Evolutionary conservation across 2,797 vertebrate genomes (phyloP).

Genomic region (Decapterus maruadsi): DNA sequence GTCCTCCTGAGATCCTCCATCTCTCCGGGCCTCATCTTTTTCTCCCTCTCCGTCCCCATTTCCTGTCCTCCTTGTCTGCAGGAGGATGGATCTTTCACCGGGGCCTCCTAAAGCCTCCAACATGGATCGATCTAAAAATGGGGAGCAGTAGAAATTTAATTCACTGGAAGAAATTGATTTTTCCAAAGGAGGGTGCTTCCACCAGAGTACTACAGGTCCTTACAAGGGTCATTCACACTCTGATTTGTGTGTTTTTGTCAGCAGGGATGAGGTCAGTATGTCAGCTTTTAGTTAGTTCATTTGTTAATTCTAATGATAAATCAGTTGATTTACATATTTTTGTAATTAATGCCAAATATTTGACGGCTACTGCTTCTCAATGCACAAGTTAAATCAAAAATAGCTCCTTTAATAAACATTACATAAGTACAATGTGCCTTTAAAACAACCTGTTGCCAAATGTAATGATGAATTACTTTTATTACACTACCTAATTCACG

Average conservation of each 20-base stretch:
- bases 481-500: neutral
- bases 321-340: neutral
- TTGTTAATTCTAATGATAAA: too few relatives aligned
- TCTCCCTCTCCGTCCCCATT: constrained; percentile 37
- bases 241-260: neutral
- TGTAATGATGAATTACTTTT: neutral
- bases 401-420: too few relatives aligned
- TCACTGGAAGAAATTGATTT: constrained; percentile 69
- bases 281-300: neutral
- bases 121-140: constrained; percentile 83
- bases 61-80: constrained; percentile 62
- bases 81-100: constrained; percentile 76
- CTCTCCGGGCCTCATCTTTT: constrained; percentile 44
- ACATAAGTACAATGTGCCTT: too few relatives aligned
- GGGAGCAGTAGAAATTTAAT: constrained; percentile 29
- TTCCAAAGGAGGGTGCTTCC: constrained; percentile 25
- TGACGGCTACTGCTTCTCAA: neutral
- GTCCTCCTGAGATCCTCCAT: constrained; percentile 60
- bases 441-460: neutral
- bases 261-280: neutral
- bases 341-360: neutral
- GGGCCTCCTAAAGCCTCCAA: constrained; percentile 78
- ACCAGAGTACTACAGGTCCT: constrained; percentile 31
- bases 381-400: neutral
- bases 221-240: neutral